Evolutionary conservation across 53 echinoderm and acorn worm genomes (phyloP), one percentile per base, ranked within the genome.

Genomic region (Actinopyga echinites): DNA sequence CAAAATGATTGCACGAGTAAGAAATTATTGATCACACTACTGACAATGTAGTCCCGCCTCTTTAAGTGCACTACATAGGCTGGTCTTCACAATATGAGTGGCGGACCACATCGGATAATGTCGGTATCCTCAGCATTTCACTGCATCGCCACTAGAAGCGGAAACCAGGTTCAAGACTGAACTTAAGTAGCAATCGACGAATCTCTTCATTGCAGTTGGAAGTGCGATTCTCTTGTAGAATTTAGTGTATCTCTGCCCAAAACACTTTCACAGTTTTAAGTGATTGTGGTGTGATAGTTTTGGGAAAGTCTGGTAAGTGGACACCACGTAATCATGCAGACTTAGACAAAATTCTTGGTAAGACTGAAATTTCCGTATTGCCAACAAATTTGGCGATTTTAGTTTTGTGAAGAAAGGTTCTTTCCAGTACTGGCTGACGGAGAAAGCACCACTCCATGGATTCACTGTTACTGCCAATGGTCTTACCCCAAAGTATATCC

Each of bases 141-240:
- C 33, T 67, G 37, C 20, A 4, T 67, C 37, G 15, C 33, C 67
- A 67, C 6, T 67, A n/a, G 67, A 67, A 67, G 67, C 67, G 30
- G 67, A 67, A 67, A 67, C 30, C 67, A 67, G 67, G 34, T 67
- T 67, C 13, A 67, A 67, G 5, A 67, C 35, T 37, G 67, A 67
- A 67, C 30, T 67, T 67, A 30, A 67, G 36, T 67, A 11, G 67
- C 67, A 67, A 43, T 74, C 23, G 26, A 49, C 24, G 74, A 74
- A 43, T 74, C 52, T 20, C 74, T 74, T 22, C 22, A n/a, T 45
- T 74, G 74, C 74, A 74, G 44, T 45, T 44, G 74, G 74, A 74
- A 74, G 52, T 74, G 74, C 40, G 74, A 74, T 29, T 45, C 74
- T 12, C 30, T 61, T 4, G 61, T 19, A 7, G 61, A 61, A 61